Evolutionary conservation across 2,888 invertebrate species (phyloP), one percentile per base, ranked within the genome.

Genomic region (Tenthredo mesomela): DNA sequence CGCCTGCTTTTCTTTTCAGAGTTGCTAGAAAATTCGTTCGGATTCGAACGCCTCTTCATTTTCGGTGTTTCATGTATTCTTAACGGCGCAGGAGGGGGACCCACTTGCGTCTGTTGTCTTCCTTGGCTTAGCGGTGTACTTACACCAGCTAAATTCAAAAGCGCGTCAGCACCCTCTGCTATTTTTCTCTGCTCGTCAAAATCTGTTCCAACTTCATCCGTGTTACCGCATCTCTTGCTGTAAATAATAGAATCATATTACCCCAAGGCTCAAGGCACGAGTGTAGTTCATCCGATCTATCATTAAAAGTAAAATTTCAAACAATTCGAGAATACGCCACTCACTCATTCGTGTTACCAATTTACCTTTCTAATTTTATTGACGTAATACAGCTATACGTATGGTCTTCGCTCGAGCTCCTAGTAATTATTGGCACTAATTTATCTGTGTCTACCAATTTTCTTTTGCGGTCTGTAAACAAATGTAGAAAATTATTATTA

Each of bases 321-420:
- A 43, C 61, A 61, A 4, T 73, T 43, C 18, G 18, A 18, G 33
- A 37, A 70, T 37, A 70, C 15, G 7, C 43, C 18, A 37, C 7
- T 40, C 37, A 3, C 9, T 37, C n/a, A 71, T 40, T 70, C 15
- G 5, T 21, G 1, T 73, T 40, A 40, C 18, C 75, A 29, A 40
- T 70, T 84, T 87, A 93, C 93, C 92, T 92, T 87, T 92, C 93
- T 82, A 91, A 87, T 85, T 92, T 92, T 18, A 91, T 87, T 6
- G 93, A 92, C 10, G 93, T 91, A 61, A 93, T 91, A 85, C 93
- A 93, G 85, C 97, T 98, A 94, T 98, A 98, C 83, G 98, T 98
- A 94, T 98, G 98, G 94, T 98, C 98, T 94, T 98, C 97, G 93
- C 97, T 98, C 0, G 98, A 97, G 90, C 97, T 97, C 84, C 96